Conservation (phyloP, 2,113 vertebrate genomes). For the Dunckerocampus dactyliophorus region DNA sequence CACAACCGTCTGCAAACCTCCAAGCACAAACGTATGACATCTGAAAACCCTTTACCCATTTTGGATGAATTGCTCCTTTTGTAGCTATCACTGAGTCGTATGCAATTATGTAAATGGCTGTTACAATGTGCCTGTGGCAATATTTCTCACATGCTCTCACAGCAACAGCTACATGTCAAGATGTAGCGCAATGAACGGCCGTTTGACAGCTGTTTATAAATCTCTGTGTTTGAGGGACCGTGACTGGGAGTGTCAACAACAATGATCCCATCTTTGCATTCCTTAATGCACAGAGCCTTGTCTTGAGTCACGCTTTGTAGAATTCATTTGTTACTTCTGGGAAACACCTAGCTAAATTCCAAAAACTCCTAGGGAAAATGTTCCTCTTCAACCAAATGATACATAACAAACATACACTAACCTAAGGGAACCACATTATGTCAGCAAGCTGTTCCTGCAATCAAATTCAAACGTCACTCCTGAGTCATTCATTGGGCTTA, state of each 20-base stretch:
- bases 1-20: slow-evolving; percentile 10
- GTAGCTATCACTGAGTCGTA: slow-evolving; percentile 4
- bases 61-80: slow-evolving; percentile 5
- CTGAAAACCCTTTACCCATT: neutral
- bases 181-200: slow-evolving; percentile 1
- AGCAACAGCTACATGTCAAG: slow-evolving; percentile 11
- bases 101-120: slow-evolving; percentile 18
- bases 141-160: slow-evolving; percentile 3
- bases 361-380: neutral
- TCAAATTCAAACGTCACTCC: slow-evolving; percentile 23
- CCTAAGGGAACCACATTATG: slow-evolving; percentile 13
- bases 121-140: slow-evolving; percentile 3
- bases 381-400: slow-evolving; percentile 1
- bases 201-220: slow-evolving; percentile 24
- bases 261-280: neutral
- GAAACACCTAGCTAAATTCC: slow-evolving; percentile 5
- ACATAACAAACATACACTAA: slow-evolving; percentile 11
- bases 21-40: slow-evolving; percentile 1
- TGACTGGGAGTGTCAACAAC: slow-evolving; percentile 25
- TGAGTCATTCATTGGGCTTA: slow-evolving; percentile 28
- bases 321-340: slow-evolving; percentile 2
- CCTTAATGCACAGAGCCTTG: neutral
- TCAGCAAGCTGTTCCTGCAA: slow-evolving; percentile 29
- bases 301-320: neutral
- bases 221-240: slow-evolving; percentile 17